Percentiles rank a stretch among this genome's conserved stretches.
Evolutionary conservation across 2,888 invertebrate species (phyloP).

Genomic region (Cheilosia scutellata): DNA sequence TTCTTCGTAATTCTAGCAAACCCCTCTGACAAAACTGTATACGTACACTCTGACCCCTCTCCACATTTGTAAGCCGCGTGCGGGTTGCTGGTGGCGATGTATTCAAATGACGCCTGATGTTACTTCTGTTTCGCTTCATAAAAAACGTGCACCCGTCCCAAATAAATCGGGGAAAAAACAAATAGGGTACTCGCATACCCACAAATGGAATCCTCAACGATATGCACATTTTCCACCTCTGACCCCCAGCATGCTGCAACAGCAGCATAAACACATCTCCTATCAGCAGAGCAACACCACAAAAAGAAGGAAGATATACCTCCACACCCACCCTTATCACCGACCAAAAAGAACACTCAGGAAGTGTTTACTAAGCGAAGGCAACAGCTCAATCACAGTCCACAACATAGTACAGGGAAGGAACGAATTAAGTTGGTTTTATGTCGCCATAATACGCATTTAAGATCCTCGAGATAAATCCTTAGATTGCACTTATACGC

Average conservation of each 20-base stretch:
- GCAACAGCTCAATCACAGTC: constrained; percentile 44
- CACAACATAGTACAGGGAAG: constrained; percentile 15
- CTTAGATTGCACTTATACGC: constrained; percentile 65
- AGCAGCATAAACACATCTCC: constrained; percentile 33
- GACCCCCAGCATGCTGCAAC: constrained; percentile 57
- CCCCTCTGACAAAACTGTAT: constrained; percentile 8
- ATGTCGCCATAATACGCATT: constrained; percentile 67
- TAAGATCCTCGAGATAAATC: constrained; percentile 61
- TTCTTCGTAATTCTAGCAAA: neutral
- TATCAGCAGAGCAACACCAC: constrained; percentile 30
- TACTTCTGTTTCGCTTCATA: constrained; percentile 29
- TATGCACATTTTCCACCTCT: constrained; percentile 68
- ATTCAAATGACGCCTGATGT: constrained; percentile 68
- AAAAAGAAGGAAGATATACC: neutral
- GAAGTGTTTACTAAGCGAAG: constrained; percentile 35
- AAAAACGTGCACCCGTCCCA: constrained; percentile 56
- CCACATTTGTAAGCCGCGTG: constrained; percentile 49
- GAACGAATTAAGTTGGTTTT: constrained; percentile 69
- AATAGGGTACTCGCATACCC: constrained; percentile 41
- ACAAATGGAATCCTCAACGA: constrained; percentile 31
- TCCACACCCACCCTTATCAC: constrained; percentile 18
- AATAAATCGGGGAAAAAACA: constrained; percentile 53
- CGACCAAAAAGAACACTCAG: neutral
- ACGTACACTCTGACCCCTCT: constrained; percentile 36
- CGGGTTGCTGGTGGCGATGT: constrained; percentile 46